Evolutionary conservation across 1,140 invertebrate genomes (phyloP), one percentile per base, ranked within the genome.

Genomic region (Drosophila asahinai): DNA sequence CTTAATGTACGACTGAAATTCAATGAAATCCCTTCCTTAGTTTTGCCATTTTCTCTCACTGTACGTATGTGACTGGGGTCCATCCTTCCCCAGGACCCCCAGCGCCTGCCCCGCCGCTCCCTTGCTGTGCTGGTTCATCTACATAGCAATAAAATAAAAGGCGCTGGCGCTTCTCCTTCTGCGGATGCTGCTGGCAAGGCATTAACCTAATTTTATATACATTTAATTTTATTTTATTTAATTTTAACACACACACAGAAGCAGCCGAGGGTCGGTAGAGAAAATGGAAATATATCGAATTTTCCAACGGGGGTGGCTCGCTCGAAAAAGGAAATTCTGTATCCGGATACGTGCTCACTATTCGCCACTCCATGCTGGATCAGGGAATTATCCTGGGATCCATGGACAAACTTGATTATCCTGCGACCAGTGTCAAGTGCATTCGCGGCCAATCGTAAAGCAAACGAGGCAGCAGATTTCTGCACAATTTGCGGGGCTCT

Each of bases 101-200:
- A 48, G 15, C 55, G 74, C 72, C 43, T n/a, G 47, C 27, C 22
- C 30, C 36, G 12, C 54, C 27, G 45, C 47, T 19, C n/a, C 12
- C 61, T 58, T 49, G 48, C 82, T 70, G 64, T 22, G 62, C 11
- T 40, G 68, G 67, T 89, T 91, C 89, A 91, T 91, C 89, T 91
- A 91, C 89, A 92, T 92, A 92, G 86, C 83, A 92, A 92, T 92
- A 92, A 92, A 92, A 92, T 92, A 92, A 91, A 86, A 76, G 76
- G 73, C 60, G 57, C 63, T 67, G 47, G 38, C 49, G 58, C 62
- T 58, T 40, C 49, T 49, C 45, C 64, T 68, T 47, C 60, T 52
- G 42, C 73, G 51, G 63, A 48, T 49, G 60, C 47, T 65, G 55
- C 48, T 52, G 76, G 52, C 62, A 49, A 63, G 48, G 64, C 84